A percentile compares a stretch with the other conserved stretches of the same genome.
Evolutionary conservation across 2,797 vertebrate genomes (phyloP).

Genomic region (Scomberomorus guttatus): DNA sequence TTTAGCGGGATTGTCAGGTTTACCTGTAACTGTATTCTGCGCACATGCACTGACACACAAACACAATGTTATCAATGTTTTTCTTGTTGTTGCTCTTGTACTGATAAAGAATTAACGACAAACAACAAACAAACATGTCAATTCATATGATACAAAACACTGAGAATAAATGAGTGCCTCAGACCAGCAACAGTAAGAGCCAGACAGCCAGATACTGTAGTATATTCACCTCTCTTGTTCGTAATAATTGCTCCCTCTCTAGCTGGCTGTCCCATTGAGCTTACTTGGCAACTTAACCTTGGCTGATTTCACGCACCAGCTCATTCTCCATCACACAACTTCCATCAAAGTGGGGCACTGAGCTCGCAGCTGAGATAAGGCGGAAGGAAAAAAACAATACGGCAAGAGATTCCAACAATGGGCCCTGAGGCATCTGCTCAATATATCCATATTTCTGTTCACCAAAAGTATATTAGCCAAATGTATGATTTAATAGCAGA

Average conservation of each 20-base stretch:
- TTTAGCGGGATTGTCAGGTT: background rate
- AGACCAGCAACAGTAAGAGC: background rate
- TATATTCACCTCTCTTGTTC: conserved; percentile 23
- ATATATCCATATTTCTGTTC: conserved; percentile 1
- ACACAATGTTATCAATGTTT: background rate
- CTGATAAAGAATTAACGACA: background rate
- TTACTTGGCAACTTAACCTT: conserved; percentile 36
- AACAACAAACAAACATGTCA: background rate
- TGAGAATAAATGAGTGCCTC: background rate
- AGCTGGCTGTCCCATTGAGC: conserved; percentile 29
- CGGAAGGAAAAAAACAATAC: conserved; percentile 13
- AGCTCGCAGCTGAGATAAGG: conserved; percentile 25
- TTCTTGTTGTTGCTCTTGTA: background rate
- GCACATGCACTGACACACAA: background rate
- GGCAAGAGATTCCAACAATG: background rate
- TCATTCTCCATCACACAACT: conserved; percentile 47
- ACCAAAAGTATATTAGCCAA: background rate
- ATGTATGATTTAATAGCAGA: background rate
- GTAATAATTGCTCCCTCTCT: conserved; percentile 39
- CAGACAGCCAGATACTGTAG: background rate
- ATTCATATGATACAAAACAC: background rate
- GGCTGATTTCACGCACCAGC: conserved; percentile 50
- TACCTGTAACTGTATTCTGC: background rate
- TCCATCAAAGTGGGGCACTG: conserved; percentile 28
- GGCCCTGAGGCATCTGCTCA: conserved; percentile 18